Conservation (phyloP, 2,113 vertebrate species). For the Paedocypris sp. region DNA sequence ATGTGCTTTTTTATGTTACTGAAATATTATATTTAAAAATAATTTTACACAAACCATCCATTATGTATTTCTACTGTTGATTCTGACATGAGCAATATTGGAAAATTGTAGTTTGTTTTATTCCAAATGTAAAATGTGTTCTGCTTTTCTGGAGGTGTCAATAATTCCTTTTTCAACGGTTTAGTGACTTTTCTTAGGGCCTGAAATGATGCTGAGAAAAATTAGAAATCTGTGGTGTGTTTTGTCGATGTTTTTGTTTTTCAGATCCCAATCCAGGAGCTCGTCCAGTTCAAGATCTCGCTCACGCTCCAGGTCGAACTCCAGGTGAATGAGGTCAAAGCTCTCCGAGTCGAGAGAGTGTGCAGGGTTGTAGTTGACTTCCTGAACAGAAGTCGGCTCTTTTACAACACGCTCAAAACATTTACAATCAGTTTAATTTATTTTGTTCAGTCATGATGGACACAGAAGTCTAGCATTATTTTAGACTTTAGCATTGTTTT, state of each 20-base stretch:
- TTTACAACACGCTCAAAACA: background rate
- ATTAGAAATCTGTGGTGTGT: slow-evolving; percentile 12
- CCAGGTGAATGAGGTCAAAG: slow-evolving; percentile 99
- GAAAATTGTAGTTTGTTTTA: no score
- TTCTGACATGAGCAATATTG: slow-evolving; percentile 1
- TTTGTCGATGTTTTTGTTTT: slow-evolving; percentile 46
- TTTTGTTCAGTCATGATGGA: no score
- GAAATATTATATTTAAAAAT: background rate
- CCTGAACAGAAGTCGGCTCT: slow-evolving; percentile 26
- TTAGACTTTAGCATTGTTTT: no score
- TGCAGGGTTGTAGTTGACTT: slow-evolving; percentile 38
- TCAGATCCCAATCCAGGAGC: slow-evolving; percentile 92
- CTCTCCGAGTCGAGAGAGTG: slow-evolving; percentile 72
- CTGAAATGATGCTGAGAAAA: background rate
- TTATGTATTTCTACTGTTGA: background rate
- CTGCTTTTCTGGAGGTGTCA: background rate
- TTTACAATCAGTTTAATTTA: no score
- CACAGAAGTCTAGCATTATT: no score
- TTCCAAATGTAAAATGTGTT: background rate
- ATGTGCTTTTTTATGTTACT: background rate
- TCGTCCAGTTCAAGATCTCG: slow-evolving; percentile 95
- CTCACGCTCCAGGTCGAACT: slow-evolving; percentile 94
- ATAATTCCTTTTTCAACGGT: background rate
- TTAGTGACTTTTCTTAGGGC: background rate
- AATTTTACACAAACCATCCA: no score